A percentile compares a stretch with the other conserved stretches of the same genome.
phyloP scores from a whole-genome alignment of 2,113 vertebrate species.

The Brachyhypopomus occidentalis region DNA sequence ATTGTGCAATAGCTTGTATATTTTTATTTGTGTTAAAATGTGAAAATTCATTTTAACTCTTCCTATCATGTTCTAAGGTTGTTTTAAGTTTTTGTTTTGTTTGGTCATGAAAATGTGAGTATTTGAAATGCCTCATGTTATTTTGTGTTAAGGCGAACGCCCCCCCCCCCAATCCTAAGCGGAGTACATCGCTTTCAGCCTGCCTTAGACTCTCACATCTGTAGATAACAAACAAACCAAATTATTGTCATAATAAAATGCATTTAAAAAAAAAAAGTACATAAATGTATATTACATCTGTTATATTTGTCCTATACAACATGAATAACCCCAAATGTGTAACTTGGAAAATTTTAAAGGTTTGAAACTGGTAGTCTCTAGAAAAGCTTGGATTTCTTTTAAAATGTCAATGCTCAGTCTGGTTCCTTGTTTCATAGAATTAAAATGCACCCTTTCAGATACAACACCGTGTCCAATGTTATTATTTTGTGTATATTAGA shows the following conservation, averaged over 20 bases:
- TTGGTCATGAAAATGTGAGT: conserved; percentile 51
- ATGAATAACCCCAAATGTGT: conserved; percentile 58
- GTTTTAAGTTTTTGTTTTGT: conserved; percentile 28
- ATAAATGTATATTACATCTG: conserved; percentile 72
- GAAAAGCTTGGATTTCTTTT: conserved; percentile 66
- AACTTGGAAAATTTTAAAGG: conserved; percentile 61
- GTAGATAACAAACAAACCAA: conserved; percentile 49
- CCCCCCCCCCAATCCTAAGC: conserved; percentile 28
- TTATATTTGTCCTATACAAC: conserved; percentile 74
- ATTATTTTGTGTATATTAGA: conserved; percentile 13
- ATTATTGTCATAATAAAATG: conserved; percentile 67
- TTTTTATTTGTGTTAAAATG: conserved; percentile 57
- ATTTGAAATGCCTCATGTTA: conserved; percentile 40
- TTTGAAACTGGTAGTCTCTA: conserved; percentile 56
- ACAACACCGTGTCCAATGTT: conserved; percentile 2
- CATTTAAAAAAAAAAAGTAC: conserved; percentile 59
- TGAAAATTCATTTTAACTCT: conserved; percentile 61
- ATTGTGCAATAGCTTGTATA: conserved; percentile 75
- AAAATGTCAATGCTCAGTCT: conserved; percentile 73
- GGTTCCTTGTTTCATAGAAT: conserved; percentile 81
- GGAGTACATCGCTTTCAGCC: conserved; percentile 41
- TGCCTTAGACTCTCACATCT: conserved; percentile 53
- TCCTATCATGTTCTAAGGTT: conserved; percentile 42
- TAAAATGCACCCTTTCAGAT: conserved; percentile 78
- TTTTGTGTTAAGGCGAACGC: conserved; percentile 24